Conservation (phyloP, 2,797 vertebrate species). For the Acridotheres tristis region DNA sequence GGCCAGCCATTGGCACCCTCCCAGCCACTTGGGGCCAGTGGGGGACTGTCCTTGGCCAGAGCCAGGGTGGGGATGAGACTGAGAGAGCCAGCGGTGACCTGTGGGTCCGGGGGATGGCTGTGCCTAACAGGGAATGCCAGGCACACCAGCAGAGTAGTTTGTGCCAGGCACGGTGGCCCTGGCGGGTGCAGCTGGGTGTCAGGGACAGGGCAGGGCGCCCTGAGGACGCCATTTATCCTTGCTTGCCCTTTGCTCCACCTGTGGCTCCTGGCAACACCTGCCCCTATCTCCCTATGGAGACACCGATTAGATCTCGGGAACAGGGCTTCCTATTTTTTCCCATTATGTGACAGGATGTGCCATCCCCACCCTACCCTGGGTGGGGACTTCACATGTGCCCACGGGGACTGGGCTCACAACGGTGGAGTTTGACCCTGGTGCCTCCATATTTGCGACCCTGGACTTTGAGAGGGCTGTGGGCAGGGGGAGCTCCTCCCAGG, state of each 20-base stretch:
- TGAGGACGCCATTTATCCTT: accelerated
- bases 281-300: accelerated
- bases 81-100: background rate
- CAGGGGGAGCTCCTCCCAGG: background rate
- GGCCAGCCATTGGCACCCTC: accelerated
- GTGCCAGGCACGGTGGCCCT: background rate
- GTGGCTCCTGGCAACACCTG: background rate
- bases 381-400: background rate
- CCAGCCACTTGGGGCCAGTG: background rate
- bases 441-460: background rate
- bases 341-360: accelerated
- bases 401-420: background rate
- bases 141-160: accelerated
- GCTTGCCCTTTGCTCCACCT: background rate
- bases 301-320: background rate
- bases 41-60: background rate
- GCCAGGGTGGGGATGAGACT: background rate
- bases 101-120: too few species aligned
- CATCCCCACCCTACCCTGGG: background rate
- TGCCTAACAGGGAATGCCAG: background rate
- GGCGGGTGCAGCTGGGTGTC: accelerated
- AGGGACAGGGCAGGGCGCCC: background rate
- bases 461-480: background rate
- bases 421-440: background rate
- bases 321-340: background rate